A percentile compares a stretch with the other conserved stretches of the same genome.
phyloP scores from a whole-genome alignment of 2,888 invertebrate genomes.

The Agrilus cyanescens region DNA sequence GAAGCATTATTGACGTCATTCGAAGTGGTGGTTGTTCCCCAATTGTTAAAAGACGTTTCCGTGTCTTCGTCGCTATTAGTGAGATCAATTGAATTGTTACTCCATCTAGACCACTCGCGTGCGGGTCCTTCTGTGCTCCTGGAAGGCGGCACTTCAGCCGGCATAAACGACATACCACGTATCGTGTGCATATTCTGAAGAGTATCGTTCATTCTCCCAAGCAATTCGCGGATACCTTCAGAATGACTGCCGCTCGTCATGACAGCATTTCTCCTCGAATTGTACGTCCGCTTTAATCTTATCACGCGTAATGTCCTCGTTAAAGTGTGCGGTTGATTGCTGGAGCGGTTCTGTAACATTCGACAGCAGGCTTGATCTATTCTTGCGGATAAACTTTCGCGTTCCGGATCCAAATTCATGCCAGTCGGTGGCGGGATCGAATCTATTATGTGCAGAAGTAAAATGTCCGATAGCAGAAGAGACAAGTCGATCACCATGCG shows the following conservation, averaged over 20 bases:
- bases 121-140: constrained; percentile 11
- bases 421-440: constrained; percentile 32
- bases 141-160: not conserved
- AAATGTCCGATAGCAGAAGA: constrained; percentile 37
- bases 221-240: constrained; percentile 16
- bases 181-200: constrained; percentile 18
- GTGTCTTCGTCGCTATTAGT: constrained; percentile 3
- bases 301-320: constrained; percentile 28
- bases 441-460: constrained; percentile 37
- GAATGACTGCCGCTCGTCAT: constrained; percentile 23
- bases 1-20: not conserved
- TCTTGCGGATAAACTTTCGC: constrained; percentile 27
- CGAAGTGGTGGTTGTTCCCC: not conserved
- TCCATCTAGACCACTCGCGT: constrained; percentile 14
- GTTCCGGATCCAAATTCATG: constrained; percentile 29
- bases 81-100: not conserved
- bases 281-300: constrained; percentile 27
- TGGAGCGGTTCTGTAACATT: constrained; percentile 27
- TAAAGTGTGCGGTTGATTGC: constrained; percentile 26
- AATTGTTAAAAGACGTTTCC: not conserved
- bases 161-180: constrained; percentile 6
- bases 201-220: constrained; percentile 19
- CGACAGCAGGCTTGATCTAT: constrained; percentile 31
- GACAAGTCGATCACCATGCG: constrained; percentile 35
- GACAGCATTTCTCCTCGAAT: constrained; percentile 27